Evolutionary conservation across 2,888 invertebrate genomes (phyloP), one percentile per base, ranked within the genome.

Genomic region (Achlya flavicornis): DNA sequence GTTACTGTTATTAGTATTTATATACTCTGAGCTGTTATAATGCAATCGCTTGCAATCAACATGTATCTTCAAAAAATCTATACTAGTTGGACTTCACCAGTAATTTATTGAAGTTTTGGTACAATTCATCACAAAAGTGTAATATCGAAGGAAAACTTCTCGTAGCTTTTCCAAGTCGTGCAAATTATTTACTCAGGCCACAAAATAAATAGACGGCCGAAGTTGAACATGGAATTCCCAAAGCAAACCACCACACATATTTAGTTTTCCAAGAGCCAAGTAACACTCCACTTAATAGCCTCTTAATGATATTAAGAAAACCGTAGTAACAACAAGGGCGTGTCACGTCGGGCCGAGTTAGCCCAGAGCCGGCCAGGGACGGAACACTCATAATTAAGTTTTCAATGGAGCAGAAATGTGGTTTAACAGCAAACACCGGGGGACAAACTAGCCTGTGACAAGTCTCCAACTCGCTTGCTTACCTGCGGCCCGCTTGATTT

Each of bases 321-420:
- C 71, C 71, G 72, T 79, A 73, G 73, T 76, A 80, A 81, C 75
- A 77, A 71, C 74, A 76, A 74, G 60, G 60, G 38, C 60, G 41
- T 19, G 35, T 7, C 64, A 63, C 66, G 60, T 63, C 41, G 32
- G 16, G 70, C 77, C 69, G 72, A 68, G 68, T 69, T 65, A 81
- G 77, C 80, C 75, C 73, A 66, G 61, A 66, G 64, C 68, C 67
- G 74, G 66, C 73, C 64, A 41, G 41, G 60, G 60, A 41, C 41
- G 63, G 63, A 75, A 72, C 76, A 72, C 73, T 79, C 81, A 79
- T 89, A 90, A 89, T 89, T 88, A 86, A 88, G 85, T 90, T 92
- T 90, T 83, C 84, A 84, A 85, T 84, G 80, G 76, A 83, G 82
- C 82, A 80, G 83, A 86, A 88, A 88, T 86, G 86, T 81, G 87